A percentile compares a stretch with the other conserved stretches of the same genome.
Conservation (phyloP, 2,888 invertebrate species). For the Endotricha flammealis region DNA sequence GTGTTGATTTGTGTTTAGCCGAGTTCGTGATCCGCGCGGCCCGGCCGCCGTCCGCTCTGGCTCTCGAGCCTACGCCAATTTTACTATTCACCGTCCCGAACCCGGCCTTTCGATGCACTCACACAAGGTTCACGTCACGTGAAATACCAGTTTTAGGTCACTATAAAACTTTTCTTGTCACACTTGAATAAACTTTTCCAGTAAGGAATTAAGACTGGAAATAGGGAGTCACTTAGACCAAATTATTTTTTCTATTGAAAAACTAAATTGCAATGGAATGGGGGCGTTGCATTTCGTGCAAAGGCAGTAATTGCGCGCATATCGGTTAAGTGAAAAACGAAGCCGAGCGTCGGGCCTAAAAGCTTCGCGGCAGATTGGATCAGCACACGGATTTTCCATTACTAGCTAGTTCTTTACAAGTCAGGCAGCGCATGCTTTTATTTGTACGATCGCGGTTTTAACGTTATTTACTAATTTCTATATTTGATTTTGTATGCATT, state of each 20-base stretch:
- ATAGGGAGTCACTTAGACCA: too few relatives aligned
- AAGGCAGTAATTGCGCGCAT: slow-evolving; percentile 51
- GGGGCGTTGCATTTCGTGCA: slow-evolving; percentile 37
- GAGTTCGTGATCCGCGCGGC: slow-evolving; percentile 57
- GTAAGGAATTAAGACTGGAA: too few relatives aligned
- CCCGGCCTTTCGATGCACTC: not conserved
- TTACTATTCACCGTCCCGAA: not conserved
- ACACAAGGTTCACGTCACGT: not conserved
- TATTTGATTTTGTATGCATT: too few relatives aligned
- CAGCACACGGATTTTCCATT: slow-evolving; percentile 74
- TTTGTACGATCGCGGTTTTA: slow-evolving; percentile 10
- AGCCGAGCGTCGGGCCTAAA: slow-evolving; percentile 55
- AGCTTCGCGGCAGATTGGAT: slow-evolving; percentile 68
- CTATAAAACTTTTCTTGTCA: too few relatives aligned
- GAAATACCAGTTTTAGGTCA: not conserved
- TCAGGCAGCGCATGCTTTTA: slow-evolving; percentile 20
- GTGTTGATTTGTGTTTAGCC: slow-evolving; percentile 79
- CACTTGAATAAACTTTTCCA: too few relatives aligned
- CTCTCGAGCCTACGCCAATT: not conserved
- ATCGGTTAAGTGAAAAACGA: slow-evolving; percentile 63
- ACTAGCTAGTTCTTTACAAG: slow-evolving; percentile 47
- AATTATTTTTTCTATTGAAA: slow-evolving; percentile 19
- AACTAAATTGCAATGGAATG: slow-evolving; percentile 24
- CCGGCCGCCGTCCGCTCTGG: slow-evolving; percentile 14
- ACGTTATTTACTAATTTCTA: too few relatives aligned